Evolutionary conservation across 2,797 vertebrate species (phyloP).

Genomic region (Argyrosomus regius): DNA sequence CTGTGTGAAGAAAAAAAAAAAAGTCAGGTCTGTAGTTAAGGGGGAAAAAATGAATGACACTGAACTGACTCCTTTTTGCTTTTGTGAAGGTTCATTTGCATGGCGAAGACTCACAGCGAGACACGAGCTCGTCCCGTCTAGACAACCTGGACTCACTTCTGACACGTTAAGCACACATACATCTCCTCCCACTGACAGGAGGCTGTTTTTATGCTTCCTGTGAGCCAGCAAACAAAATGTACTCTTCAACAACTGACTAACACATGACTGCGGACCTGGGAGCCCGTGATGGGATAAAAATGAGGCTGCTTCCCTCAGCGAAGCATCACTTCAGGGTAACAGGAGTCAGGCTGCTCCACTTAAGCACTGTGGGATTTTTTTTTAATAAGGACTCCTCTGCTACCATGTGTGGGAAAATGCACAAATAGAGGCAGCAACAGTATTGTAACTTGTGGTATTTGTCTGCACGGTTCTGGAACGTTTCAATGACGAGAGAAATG

Average conservation of each 20-base stretch:
- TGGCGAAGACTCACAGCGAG: slow-evolving; percentile 18
- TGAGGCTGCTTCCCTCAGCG: slow-evolving; percentile 42
- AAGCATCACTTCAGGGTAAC: slow-evolving; percentile 62
- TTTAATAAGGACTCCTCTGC: slow-evolving; percentile 37
- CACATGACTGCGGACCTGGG: slow-evolving; percentile 63
- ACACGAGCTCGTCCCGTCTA: slow-evolving; percentile 58
- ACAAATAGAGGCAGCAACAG: slow-evolving; percentile 2
- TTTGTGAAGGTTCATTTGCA: slow-evolving; percentile 6
- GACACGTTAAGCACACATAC: slow-evolving; percentile 23
- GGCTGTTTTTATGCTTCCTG: slow-evolving; percentile 39
- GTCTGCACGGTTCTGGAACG: background rate
- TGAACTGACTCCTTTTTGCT: background rate
- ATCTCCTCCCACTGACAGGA: slow-evolving; percentile 30
- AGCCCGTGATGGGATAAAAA: slow-evolving; percentile 45
- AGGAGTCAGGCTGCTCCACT: slow-evolving; percentile 68
- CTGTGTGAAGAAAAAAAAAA: background rate
- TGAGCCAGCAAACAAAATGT: slow-evolving; percentile 52
- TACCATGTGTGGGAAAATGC: slow-evolving; percentile 41
- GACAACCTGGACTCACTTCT: slow-evolving; percentile 47
- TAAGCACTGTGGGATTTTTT: slow-evolving; percentile 35
- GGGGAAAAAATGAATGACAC: background rate
- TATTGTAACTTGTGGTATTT: background rate
- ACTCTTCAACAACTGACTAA: slow-evolving; percentile 59
- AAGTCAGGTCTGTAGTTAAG: background rate
- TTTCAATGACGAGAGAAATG: background rate